Evolutionary conservation across 2,797 vertebrate genomes (phyloP), one percentile per base, ranked within the genome.

Genomic region (Lepus oiostolus): DNA sequence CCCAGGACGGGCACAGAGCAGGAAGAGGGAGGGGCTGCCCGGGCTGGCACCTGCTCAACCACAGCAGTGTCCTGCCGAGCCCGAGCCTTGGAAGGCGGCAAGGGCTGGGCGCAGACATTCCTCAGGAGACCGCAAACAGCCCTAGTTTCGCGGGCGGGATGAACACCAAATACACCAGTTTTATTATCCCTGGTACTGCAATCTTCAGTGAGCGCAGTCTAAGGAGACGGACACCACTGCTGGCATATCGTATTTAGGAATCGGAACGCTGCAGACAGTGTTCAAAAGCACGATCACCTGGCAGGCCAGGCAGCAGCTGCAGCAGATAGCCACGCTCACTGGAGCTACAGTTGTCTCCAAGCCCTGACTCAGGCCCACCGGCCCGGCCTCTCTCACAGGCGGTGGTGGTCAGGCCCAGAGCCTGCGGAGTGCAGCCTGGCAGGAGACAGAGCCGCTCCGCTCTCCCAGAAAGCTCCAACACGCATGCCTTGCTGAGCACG

Each of bases 241-340:
- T 9, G 19, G 42, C 5, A 26, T 13, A 21, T 74, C 7, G 67
- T 38, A 52, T 76, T n/a, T 38, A 63, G 11, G n/a, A 52, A 19
- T 67, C 16, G 52, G 52, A 71, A 60, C 21, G n/a, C 21, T 3
- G 75, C 75, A 86, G 42, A 77, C 38, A 35, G 87, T 21, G 72
- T 52, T 50, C 92, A 91, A 47, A 85, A 70, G 89, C 90, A 62
- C 11, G 38, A 79, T 90, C 16, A 9, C 22, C 9, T 2, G 28
- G 86, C 50, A 95, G 28, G n/a, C 60, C n/a, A 22, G 8, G 26
- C 72, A 80, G 70, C 32, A 86, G 28, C 70, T 70, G 86, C 85
- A 65, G 26, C 5, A 58, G 93, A 95, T 2, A 65, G 82, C 81
- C 63, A 83, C 4, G 17, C 11, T 38, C 81, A 77, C 22, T 14